Conservation (phyloP, 2,113 vertebrate species). For the Varanus komodoensis region DNA sequence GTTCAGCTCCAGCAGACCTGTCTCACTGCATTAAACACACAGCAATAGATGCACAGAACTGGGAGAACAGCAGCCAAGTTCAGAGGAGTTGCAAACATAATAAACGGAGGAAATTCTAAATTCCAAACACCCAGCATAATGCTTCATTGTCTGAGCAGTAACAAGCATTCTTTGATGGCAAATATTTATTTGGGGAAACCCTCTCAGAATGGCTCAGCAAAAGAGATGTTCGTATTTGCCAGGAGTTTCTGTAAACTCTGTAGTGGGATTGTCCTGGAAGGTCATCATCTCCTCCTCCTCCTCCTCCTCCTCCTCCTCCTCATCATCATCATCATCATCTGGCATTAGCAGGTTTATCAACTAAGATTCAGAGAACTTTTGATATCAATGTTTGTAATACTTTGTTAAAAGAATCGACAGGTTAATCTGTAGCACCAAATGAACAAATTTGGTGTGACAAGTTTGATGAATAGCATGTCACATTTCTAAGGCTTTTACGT, state of each 20-base stretch:
- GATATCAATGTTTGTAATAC: not conserved
- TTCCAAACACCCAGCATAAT: slow-evolving; percentile 13
- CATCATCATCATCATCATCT: too few species aligned
- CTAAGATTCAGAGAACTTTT: not conserved
- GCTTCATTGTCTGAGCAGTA: not conserved
- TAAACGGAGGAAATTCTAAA: not conserved
- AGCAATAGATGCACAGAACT: not conserved
- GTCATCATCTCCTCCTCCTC: too few species aligned
- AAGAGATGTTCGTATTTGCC: not conserved
- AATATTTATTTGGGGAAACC: slow-evolving; percentile 20
- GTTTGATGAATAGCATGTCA: not conserved
- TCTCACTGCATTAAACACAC: not conserved
- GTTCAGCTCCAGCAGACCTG: not conserved
- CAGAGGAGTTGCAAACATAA: not conserved
- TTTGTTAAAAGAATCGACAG: not conserved
- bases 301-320: too few species aligned
- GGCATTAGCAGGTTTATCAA: not conserved
- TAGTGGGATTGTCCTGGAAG: not conserved
- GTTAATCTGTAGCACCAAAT: not conserved
- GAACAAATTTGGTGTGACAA: too few species aligned
- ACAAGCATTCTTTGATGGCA: slow-evolving; percentile 12
- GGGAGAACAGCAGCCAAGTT: not conserved
- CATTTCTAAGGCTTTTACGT: not conserved
- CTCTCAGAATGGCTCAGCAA: not conserved
- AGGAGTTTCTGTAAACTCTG: not conserved